Evolutionary conservation across 2,888 invertebrate genomes (phyloP).

Genomic region (Hedychridium roseum): DNA sequence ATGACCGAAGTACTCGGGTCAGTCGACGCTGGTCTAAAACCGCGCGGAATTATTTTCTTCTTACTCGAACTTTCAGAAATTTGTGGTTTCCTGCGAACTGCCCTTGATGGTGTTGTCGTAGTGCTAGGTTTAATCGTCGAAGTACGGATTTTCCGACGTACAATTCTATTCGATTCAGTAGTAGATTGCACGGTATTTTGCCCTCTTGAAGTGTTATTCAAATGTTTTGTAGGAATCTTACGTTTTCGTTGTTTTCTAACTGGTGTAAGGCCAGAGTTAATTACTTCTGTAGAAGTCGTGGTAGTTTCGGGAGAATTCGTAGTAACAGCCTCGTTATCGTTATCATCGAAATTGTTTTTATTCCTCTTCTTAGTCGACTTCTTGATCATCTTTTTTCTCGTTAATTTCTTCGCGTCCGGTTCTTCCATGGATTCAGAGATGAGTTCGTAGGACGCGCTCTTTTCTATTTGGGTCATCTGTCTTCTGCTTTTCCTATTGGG

Average conservation of each 20-base stretch:
- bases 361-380: not conserved
- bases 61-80: slow-evolving; percentile 10
- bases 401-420: not conserved
- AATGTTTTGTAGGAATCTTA: too few species aligned
- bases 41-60: too few species aligned
- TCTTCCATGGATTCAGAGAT: not conserved
- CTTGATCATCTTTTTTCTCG: not conserved
- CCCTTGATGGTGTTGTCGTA: slow-evolving; percentile 5
- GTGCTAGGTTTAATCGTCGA: slow-evolving; percentile 11
- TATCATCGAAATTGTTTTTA: not conserved
- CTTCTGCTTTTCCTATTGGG: slow-evolving; percentile 6
- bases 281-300: too few species aligned
- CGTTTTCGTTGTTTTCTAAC: too few species aligned
- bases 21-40: too few species aligned
- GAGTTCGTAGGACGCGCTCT: not conserved
- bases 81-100: slow-evolving; percentile 17
- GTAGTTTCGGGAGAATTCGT: not conserved
- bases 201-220: too few species aligned
- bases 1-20: not conserved
- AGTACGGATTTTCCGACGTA: slow-evolving; percentile 18
- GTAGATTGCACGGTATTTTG: slow-evolving; percentile 4
- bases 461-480: not conserved
- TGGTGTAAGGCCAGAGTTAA: too few species aligned
- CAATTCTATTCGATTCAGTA: slow-evolving; percentile 7
- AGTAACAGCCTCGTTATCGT: too few species aligned